Conservation (phyloP, 1,140 invertebrate species). For the Drosophila tropicalis region DNA sequence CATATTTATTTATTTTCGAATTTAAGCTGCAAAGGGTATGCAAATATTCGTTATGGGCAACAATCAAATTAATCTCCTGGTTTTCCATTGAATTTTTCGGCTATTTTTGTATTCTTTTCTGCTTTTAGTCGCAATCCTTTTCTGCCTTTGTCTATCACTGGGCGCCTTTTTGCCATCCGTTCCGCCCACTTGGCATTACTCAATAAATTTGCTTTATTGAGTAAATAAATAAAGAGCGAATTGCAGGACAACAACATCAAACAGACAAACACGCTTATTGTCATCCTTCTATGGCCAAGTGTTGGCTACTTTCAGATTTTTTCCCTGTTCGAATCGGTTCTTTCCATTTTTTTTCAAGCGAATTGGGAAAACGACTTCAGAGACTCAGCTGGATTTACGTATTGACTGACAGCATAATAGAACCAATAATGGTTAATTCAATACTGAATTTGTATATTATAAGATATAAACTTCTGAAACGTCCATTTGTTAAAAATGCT, state of each 20-base stretch:
- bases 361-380: not conserved
- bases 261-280: slow-evolving; percentile 28
- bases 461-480: too few species aligned
- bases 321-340: not conserved
- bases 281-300: slow-evolving; percentile 4
- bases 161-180: not conserved
- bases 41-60: not conserved
- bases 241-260: slow-evolving; percentile 50
- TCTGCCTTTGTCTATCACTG: slow-evolving; percentile 47
- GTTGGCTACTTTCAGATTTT: slow-evolving; percentile 42
- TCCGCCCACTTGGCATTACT: slow-evolving; percentile 53
- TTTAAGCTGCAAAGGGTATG: too few species aligned
- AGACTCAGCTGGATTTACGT: slow-evolving; percentile 46
- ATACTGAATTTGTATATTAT: too few species aligned
- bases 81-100: slow-evolving; percentile 16
- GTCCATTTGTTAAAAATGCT: too few species aligned
- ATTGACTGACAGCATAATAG: slow-evolving; percentile 32
- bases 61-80: not conserved
- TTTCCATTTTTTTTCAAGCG: not conserved
- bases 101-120: slow-evolving; percentile 5
- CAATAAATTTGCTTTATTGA: slow-evolving; percentile 81
- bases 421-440: too few species aligned
- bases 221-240: slow-evolving; percentile 77
- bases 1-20: too few species aligned
- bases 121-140: slow-evolving; percentile 38